Evolutionary conservation across 2,113 vertebrate species (phyloP), one percentile per base, ranked within the genome.

Genomic region (Coptodon rendalli): DNA sequence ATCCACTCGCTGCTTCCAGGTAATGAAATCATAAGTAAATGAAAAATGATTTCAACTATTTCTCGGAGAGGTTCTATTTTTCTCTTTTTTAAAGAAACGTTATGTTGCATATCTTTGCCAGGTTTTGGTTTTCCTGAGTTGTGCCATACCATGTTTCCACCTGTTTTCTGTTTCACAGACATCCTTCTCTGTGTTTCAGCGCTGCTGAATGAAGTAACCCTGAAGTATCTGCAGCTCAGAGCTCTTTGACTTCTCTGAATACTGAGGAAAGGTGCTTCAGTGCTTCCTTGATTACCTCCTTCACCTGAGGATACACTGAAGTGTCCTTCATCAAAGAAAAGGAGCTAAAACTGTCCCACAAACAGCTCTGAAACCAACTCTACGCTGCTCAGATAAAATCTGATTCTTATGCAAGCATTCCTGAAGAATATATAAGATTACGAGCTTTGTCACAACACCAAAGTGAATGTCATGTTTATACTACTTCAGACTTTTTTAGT

Each of bases 1-100:
- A 7, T 8, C 19, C 66, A 43, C 38, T 71, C n/a, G 5, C 61
- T 36, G 61, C 61, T 9, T 14, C 63, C n/a, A 14, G 1, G n/a
- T 71, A 3, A 43, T 43, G n/a, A 43, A 24, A 16, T 43, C 66
- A 9, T 6, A 4, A 40, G 66, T 9, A 7, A 3, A 14, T 40
- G 38, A 9, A 40, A 40, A 43, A 14, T 9, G 1, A 9, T 43
- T 14, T 14, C 36, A 24, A 2, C 2, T 1, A 1, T 24, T 40
- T 16, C 24, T 43, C 2, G 0, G n/a, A 24, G 38, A 36, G 9
- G 17, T 19, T 19, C 9, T 19, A 2, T 31, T 4, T 63, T 34
- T n/a, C 16, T 19, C 4, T 66, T 13, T n/a, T n/a, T 3, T 0
- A 5, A 38, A n/a, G 7, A 13, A 9, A 9, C 0, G 5, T 43